Percentiles rank a stretch among this genome's conserved stretches.
Conservation (phyloP, 2,888 invertebrate species). For the Pardosa pseudoannulata region DNA sequence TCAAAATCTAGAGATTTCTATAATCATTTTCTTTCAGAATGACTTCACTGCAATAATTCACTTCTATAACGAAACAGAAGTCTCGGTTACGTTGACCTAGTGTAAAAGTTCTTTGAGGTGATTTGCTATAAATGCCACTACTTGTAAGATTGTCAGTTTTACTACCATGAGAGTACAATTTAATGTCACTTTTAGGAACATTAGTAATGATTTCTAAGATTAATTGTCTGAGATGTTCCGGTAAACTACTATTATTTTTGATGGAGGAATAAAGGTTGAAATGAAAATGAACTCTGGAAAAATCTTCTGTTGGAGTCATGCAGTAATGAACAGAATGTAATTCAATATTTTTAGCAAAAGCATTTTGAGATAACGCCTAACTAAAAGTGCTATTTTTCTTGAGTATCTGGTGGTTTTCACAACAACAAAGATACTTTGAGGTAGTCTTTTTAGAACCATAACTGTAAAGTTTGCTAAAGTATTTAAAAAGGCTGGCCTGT, state of each 20-base stretch:
- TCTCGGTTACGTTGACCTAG: neutral
- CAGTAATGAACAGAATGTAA: neutral
- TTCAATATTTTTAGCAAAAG: neutral
- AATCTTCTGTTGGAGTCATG: conserved; percentile 4
- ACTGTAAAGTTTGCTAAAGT: conserved; percentile 20
- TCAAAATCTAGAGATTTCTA: conserved; percentile 6
- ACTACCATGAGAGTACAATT: conserved; percentile 3
- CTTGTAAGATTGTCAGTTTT: neutral
- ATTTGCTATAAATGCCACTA: neutral
- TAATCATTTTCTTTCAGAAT: conserved; percentile 2
- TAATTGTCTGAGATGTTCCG: conserved; percentile 8
- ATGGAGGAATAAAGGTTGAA: neutral
- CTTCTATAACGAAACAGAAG: conserved; percentile 24
- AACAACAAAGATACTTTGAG: neutral
- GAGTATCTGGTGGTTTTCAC: neutral
- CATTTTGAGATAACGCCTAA: neutral
- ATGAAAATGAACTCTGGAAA: conserved; percentile 8
- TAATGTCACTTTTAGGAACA: neutral
- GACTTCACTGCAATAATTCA: neutral
- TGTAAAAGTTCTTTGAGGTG: neutral
- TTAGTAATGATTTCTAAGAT: neutral
- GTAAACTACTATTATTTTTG: neutral
- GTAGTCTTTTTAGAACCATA: neutral
- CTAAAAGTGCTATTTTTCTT: neutral
- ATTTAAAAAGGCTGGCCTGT: conserved; percentile 16